Base-by-base conservation (phyloP, 1,140 invertebrate genomes). In the Polypedilum vanderplanki region DNA sequence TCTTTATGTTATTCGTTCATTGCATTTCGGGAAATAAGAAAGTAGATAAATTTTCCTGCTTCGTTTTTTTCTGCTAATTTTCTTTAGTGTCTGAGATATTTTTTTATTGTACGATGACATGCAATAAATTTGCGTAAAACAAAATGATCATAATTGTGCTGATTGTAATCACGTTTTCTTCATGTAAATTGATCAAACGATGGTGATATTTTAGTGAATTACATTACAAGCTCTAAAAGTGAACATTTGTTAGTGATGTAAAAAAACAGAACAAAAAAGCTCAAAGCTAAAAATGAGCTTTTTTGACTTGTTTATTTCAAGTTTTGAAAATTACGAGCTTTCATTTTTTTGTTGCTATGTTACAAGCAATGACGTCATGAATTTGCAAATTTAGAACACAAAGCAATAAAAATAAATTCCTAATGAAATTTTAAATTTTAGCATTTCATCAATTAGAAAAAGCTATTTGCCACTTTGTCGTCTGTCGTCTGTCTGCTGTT, bases 231-330 rank as follows among this genome's bases (percentile, higher is more conserved):
- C 24, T 3, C 1, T 33, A 33, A 33, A 33, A 3, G 24, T 33
- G 24, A 33, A 33, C 24, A 33, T 33, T 33, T 33, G 5, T 33
- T 33, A 12, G 46, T 57, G 46, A n/a, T 33, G 24, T 33, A 33
- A 33, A 33, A 33, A 33, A 57, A 57, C 1, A 15, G 12, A 12
- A n/a, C 15, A n/a, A 57, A 57, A 57, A 57, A 57, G 46, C 46
- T 57, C 46, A 57, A 57, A 57, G 46, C 46, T 57, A 4, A 1
- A 12, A 57, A 15, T 57, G n/a, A 57, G n/a, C 46, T 57, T 46
- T n/a, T 46, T 57, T 57, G 46, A n/a, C 46, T 57, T 57, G 46
- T 57, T 57, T 12, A 57, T 57, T 57, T 57, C 15, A 57, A 57
- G 46, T 57, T 57, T 57, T 12, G n/a, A 33, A 1, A 33, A 5